Percentiles rank a stretch among this genome's conserved stretches.
Conservation (phyloP, 1,140 invertebrate species). For the Oscheius sp. region DNA sequence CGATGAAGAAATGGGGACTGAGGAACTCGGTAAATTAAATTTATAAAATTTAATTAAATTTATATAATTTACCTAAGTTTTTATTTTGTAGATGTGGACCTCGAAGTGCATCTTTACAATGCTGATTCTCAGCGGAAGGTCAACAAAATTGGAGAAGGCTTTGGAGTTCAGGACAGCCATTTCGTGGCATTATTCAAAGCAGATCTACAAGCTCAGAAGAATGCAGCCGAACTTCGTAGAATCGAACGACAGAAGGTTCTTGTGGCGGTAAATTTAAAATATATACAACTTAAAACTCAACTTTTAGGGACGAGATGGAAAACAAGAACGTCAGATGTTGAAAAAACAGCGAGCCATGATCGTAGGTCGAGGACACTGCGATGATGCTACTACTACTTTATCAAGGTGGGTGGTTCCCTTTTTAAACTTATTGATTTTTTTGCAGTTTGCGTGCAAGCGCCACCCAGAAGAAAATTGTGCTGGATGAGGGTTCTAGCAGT, state of each 20-base stretch:
- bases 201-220: constrained; percentile 48
- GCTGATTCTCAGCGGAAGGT: constrained; percentile 43
- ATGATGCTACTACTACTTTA: constrained; percentile 55
- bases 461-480: constrained; percentile 3
- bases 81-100: constrained; percentile 40
- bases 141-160: constrained; percentile 49
- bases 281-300: neutral
- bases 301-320: constrained; percentile 57
- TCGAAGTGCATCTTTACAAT: constrained; percentile 46
- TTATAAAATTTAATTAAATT: constrained; percentile 16
- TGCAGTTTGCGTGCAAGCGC: neutral
- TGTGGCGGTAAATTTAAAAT: constrained; percentile 22
- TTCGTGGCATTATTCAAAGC: constrained; percentile 47
- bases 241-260: constrained; percentile 43
- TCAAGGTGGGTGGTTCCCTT: too few species aligned
- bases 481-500: constrained; percentile 14
- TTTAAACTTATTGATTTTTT: too few species aligned
- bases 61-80: neutral
- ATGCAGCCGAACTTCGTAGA: constrained; percentile 48
- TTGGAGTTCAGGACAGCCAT: constrained; percentile 33
- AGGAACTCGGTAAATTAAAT: constrained; percentile 25
- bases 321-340: constrained; percentile 40
- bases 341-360: constrained; percentile 46
- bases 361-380: constrained; percentile 26
- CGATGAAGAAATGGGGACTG: constrained; percentile 30